Evolutionary conservation across 2,888 invertebrate genomes (phyloP), one percentile per base, ranked within the genome.

Genomic region (Microctonus aethiopoides): DNA sequence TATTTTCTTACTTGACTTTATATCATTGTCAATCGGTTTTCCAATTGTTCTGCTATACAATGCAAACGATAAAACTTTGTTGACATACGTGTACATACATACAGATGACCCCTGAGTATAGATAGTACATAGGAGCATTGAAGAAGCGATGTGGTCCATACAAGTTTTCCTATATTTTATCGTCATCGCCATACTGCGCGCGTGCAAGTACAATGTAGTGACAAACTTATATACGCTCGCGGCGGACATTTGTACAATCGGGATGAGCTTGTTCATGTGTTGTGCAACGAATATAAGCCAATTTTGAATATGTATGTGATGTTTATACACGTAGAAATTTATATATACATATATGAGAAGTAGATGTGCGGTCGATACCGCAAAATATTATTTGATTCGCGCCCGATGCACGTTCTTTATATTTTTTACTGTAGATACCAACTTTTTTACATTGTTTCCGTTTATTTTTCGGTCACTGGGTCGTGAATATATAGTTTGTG

Each of bases 341-440:
- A 9, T 46, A 16, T 16, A 9, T 7, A 46, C 46, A 36, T n/a
- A 7, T 46, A n/a, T 0, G 7, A 5, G 2, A n/a, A 46, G n/a
- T 39, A n/a, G n/a, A 7, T 5, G 20, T n/a, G 59, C 67, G 73
- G 73, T 71, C 26, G 62, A 51, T 70, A 59, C 63, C 32, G 46
- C 59, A 52, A 60, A 75, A 77, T 79, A 78, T 76, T 75, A 74
- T 77, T 75, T 73, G 77, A 76, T 74, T 76, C 63, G 51, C 46
- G 46, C 46, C 7, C 16, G 46, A n/a, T 46, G 46, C 46, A 46
- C 46, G 51, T 71, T 62, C 39, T 65, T 39, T 36, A 39, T 34
- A 62, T 56, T 59, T 29, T 29, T 7, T 29, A 5, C 7, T 29
- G 4, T 29, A 29, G 3, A 3, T 29, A 5, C 7, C 29, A 5